Evolutionary conservation across 2,888 invertebrate species (phyloP).

Genomic region (Meteorus colon): DNA sequence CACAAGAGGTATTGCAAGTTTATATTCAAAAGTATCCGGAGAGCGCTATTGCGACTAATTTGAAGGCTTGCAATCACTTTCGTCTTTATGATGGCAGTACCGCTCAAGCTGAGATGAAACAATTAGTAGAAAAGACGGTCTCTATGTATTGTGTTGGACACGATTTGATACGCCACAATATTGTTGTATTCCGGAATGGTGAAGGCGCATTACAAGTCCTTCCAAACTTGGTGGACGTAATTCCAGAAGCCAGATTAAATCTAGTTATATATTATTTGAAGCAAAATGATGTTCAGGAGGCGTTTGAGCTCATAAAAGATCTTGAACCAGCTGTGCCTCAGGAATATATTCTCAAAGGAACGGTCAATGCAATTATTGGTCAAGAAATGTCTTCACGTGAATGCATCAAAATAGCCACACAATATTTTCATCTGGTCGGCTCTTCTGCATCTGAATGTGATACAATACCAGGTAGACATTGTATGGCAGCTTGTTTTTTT

Average conservation of each 20-base stretch:
- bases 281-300: conserved; percentile 91
- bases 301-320: conserved; percentile 90
- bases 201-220: conserved; percentile 95
- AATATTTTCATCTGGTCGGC: conserved; percentile 96
- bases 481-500: conserved; percentile 98
- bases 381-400: conserved; percentile 94
- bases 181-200: conserved; percentile 95
- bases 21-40: conserved; percentile 94
- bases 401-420: conserved; percentile 94
- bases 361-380: conserved; percentile 94
- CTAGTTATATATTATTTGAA: conserved; percentile 95
- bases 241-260: conserved; percentile 97
- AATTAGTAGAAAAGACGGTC: conserved; percentile 83
- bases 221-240: conserved; percentile 93
- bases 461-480: conserved; percentile 96
- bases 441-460: conserved; percentile 98
- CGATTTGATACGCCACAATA: conserved; percentile 94
- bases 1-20: conserved; percentile 95
- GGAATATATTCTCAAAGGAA: conserved; percentile 97
- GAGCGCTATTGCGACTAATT: conserved; percentile 95
- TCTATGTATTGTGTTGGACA: conserved; percentile 84
- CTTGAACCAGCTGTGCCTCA: conserved; percentile 94
- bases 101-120: conserved; percentile 92
- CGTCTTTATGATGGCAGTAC: conserved; percentile 94
- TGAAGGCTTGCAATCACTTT: conserved; percentile 90